A percentile compares a stretch with the other conserved stretches of the same genome.
These are phyloP conservation scores for Conops quadrifasciatus DNA, from an alignment of 2,888 invertebrate species.

Conservation along the genomic window DNA sequence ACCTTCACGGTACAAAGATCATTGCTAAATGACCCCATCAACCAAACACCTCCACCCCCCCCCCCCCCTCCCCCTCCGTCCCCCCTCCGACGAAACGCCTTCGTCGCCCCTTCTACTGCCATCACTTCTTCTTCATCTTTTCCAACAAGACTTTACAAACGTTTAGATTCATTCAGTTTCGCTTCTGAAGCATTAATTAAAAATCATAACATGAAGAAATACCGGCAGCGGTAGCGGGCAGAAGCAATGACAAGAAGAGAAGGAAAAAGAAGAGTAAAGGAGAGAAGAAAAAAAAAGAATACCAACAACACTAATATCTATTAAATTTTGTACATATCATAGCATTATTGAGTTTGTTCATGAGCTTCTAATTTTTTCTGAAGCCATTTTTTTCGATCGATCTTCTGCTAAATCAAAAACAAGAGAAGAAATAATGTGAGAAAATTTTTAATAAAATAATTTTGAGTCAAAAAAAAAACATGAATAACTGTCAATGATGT, in stretches of 20 bases:
- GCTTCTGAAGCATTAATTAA: no score
- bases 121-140: no score
- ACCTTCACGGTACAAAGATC: constrained; percentile 4
- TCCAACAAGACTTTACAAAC: no score
- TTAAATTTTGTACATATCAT: constrained; percentile 26
- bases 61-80: neutral
- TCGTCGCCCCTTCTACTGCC: no score
- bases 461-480: neutral
- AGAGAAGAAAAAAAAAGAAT: neutral
- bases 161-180: no score
- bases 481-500: neutral
- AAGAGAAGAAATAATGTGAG: no score
- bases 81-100: neutral
- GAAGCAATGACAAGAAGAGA: neutral
- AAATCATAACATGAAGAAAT: no score
- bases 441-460: neutral
- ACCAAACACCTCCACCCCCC: neutral
- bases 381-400: neutral
- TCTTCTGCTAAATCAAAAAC: no score
- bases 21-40: neutral
- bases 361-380: neutral
- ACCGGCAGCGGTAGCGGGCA: neutral
- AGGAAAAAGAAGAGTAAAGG: no score
- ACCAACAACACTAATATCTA: neutral
- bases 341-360: constrained; percentile 5